These are phyloP conservation scores for Himantopus leucocephalus DNA, from an alignment of 2,113 vertebrate genomes.

Conservation along the genomic window DNA sequence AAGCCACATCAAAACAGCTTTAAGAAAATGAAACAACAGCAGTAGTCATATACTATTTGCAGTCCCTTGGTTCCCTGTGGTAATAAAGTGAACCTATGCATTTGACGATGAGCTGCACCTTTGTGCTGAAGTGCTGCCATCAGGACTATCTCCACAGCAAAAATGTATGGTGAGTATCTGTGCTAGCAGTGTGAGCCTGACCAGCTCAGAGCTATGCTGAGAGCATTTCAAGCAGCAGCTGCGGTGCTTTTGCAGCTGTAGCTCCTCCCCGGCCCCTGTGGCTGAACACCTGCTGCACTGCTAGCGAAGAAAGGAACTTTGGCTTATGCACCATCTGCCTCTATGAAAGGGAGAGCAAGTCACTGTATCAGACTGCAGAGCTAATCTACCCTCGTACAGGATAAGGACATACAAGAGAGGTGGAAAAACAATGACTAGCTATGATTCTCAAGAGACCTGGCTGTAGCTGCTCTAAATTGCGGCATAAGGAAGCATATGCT, in stretches of 20 bases:
- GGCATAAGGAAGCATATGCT: background rate
- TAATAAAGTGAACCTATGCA: background rate
- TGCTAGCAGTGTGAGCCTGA: background rate
- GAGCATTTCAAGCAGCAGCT: background rate
- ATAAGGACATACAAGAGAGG: background rate
- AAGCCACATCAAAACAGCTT: background rate
- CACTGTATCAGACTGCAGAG: background rate
- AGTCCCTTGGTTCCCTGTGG: background rate
- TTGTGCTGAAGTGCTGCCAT: background rate
- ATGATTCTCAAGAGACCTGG: background rate
- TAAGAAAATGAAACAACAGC: background rate
- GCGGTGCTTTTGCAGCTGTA: background rate
- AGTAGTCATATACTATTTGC: background rate
- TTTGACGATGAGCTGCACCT: background rate
- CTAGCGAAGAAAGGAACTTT: background rate
- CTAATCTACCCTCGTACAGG: background rate
- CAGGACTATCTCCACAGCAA: background rate
- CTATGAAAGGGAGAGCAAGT: background rate
- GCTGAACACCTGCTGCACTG: background rate
- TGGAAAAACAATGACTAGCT: background rate
- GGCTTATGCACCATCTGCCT: background rate
- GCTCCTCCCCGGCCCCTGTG: background rate
- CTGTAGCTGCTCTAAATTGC: background rate
- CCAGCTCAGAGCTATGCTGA: background rate
- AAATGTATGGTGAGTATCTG: background rate